A percentile compares a stretch with the other conserved stretches of the same genome.
phyloP scores from a whole-genome alignment of 2,888 invertebrate genomes.

The Rotaria socialis region DNA sequence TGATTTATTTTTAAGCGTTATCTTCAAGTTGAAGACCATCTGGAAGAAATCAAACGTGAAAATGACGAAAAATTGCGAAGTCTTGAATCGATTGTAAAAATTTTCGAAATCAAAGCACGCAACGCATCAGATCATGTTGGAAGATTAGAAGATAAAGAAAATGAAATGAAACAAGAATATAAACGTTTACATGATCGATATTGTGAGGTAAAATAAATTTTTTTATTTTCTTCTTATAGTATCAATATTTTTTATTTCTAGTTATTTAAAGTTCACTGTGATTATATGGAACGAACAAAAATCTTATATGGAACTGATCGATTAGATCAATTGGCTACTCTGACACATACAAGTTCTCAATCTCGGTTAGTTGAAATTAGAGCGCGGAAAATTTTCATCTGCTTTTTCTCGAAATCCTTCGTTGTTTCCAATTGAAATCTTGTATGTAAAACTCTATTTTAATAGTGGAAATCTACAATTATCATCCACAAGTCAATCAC shows the following conservation, averaged over 20 bases:
- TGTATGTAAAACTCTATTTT: not conserved
- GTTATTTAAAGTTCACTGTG: conserved; percentile 96
- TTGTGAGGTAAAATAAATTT: conserved; percentile 67
- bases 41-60: conserved; percentile 82
- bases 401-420: no score
- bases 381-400: no score
- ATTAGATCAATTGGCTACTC: not conserved
- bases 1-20: not conserved
- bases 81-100: conserved; percentile 88
- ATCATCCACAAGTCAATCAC: not conserved
- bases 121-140: conserved; percentile 90
- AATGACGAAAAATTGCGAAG: conserved; percentile 83
- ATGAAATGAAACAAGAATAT: conserved; percentile 90
- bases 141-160: conserved; percentile 89
- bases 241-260: conserved; percentile 47
- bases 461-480: not conserved
- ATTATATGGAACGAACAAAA: conserved; percentile 89
- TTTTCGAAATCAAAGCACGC: conserved; percentile 95
- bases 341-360: not conserved
- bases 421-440: no score
- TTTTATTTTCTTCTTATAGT: not conserved
- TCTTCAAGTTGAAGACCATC: conserved; percentile 87
- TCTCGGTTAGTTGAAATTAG: not conserved
- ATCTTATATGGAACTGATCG: conserved; percentile 58
- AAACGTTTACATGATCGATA: conserved; percentile 92